These are phyloP conservation scores for Huso huso DNA, from an alignment of 2,797 vertebrate species.

Conservation along the genomic window DNA sequence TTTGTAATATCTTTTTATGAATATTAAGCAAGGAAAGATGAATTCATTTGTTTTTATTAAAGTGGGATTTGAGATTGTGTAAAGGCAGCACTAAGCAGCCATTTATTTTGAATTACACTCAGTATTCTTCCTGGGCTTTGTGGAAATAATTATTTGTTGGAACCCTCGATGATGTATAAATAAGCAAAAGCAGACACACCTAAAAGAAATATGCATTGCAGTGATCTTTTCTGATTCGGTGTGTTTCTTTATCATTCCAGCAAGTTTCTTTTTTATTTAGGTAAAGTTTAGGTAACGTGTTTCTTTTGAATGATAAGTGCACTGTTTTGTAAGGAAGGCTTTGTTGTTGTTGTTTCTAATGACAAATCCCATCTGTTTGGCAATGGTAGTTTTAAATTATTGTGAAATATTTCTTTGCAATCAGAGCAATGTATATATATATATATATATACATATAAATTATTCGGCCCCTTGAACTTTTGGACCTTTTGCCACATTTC, in stretches of 20 bases:
- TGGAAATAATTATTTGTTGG: conserved; percentile 52
- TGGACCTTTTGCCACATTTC: no score
- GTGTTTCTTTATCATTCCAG: no score
- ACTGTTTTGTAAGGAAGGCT: neutral
- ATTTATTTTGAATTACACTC: conserved; percentile 53
- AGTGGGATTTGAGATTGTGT: conserved; percentile 64
- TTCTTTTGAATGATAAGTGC: neutral
- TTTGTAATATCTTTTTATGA: conserved; percentile 24
- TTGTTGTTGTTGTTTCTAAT: no score
- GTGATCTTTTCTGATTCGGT: neutral
- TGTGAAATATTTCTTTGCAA: no score
- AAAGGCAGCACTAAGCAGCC: conserved; percentile 48
- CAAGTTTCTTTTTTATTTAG: no score
- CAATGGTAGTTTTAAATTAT: no score
- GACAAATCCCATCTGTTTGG: no score
- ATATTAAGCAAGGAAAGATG: neutral
- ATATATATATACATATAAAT: no score
- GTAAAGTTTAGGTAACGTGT: neutral
- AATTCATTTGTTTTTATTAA: conserved; percentile 66
- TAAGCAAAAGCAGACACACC: conserved; percentile 32
- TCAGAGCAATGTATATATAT: no score
- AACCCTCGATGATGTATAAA: conserved; percentile 38
- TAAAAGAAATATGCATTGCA: conserved; percentile 30
- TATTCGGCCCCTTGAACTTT: no score
- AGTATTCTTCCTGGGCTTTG: conserved; percentile 45